Evolutionary conservation across 1,140 invertebrate genomes (phyloP).

Genomic region (Paramacrobiotus metropolitanus): DNA sequence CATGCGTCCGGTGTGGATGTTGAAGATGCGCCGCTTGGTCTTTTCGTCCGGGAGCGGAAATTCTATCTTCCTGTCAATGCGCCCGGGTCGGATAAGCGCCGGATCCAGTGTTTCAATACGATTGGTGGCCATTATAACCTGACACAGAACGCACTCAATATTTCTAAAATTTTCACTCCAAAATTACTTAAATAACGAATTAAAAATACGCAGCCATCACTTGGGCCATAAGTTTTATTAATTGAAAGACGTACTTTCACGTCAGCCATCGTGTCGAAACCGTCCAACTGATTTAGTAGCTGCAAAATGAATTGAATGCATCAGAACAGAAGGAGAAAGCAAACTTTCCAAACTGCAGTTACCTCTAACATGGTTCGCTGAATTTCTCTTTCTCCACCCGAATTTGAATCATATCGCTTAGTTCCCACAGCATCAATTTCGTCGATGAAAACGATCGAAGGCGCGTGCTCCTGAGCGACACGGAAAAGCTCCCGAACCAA

Average conservation of each 20-base stretch:
- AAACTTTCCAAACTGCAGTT: not conserved
- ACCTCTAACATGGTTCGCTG: conserved; percentile 94
- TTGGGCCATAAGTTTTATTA: not conserved
- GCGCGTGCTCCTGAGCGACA: conserved; percentile 96
- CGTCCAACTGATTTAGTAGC: conserved; percentile 91
- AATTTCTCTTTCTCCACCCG: conserved; percentile 96
- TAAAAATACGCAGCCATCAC: too few species aligned
- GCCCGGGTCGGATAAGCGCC: conserved; percentile 86
- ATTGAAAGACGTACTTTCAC: conserved; percentile 42
- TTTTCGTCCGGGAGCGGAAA: conserved; percentile 98
- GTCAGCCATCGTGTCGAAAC: conserved; percentile 87
- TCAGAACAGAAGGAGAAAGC: not conserved
- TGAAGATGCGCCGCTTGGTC: conserved; percentile 90
- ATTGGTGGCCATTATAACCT: conserved; percentile 99
- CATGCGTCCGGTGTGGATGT: conserved; percentile 94
- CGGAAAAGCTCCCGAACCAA: conserved; percentile 87
- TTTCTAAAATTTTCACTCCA: too few species aligned
- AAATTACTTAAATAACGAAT: too few species aligned
- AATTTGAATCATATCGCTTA: conserved; percentile 97
- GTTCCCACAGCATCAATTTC: conserved; percentile 99
- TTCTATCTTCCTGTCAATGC: conserved; percentile 98
- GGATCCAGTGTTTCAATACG: conserved; percentile 97
- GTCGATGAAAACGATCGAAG: conserved; percentile 98
- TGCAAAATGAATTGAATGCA: not conserved
- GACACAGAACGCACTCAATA: conserved; percentile 13